phyloP scores from a whole-genome alignment of 2,888 invertebrate species.

The Opisthograptis luteolata region DNA sequence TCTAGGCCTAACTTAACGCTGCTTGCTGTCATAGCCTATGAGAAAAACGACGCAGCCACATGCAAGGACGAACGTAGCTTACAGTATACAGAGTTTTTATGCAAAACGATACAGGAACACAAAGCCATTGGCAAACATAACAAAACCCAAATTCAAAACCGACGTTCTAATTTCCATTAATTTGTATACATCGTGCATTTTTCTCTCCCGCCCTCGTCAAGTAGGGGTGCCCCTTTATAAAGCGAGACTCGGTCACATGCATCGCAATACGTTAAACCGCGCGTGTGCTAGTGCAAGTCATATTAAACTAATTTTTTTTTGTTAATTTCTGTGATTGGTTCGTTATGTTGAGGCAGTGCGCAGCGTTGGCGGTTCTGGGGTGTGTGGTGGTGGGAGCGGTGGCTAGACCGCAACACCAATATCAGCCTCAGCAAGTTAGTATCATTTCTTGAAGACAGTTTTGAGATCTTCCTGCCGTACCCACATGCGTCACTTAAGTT shows the following conservation, averaged over 20 bases:
- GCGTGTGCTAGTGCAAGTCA: slow-evolving; percentile 56
- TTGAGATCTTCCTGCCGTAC: not conserved
- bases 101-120: slow-evolving; percentile 19
- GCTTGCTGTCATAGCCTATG: too few species aligned
- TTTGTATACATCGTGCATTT: slow-evolving; percentile 36
- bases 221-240: slow-evolving; percentile 81
- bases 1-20: too few species aligned
- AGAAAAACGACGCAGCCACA: not conserved
- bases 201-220: slow-evolving; percentile 64
- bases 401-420: slow-evolving; percentile 64
- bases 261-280: slow-evolving; percentile 65
- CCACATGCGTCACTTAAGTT: not conserved
- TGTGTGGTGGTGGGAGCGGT: slow-evolving; percentile 61
- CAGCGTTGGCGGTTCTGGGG: slow-evolving; percentile 69
- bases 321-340: slow-evolving; percentile 64
- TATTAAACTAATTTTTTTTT: slow-evolving; percentile 40
- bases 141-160: slow-evolving; percentile 12
- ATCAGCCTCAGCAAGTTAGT: slow-evolving; percentile 73
- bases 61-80: not conserved
- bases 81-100: not conserved
- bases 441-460: not conserved
- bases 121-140: slow-evolving; percentile 17
- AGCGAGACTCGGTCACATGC: slow-evolving; percentile 69
- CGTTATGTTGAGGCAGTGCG: slow-evolving; percentile 72
- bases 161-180: slow-evolving; percentile 46